A percentile compares a stretch with the other conserved stretches of the same genome.
These are phyloP conservation scores for Adrianichthys oophorus DNA, from an alignment of 2,797 vertebrate genomes.

Conservation along the genomic window DNA sequence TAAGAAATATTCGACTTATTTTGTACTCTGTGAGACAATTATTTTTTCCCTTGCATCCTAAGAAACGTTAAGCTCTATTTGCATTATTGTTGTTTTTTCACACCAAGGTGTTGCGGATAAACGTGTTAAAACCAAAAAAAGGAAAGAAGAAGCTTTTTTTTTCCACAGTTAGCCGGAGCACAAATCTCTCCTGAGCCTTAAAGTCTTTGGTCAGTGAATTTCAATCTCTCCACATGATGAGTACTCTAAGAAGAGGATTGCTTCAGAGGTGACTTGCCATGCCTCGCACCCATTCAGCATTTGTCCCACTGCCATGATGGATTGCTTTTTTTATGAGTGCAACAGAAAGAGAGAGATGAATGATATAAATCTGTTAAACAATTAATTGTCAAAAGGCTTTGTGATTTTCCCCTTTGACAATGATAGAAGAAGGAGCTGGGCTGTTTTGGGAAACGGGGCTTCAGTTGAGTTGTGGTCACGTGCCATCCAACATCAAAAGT, in stretches of 20 bases:
- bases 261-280: conserved; percentile 41
- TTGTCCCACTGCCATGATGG: conserved; percentile 49
- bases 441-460: conserved; percentile 24
- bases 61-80: conserved; percentile 6
- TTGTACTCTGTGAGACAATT: neutral
- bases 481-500: conserved; percentile 27
- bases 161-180: neutral
- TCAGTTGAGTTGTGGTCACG: conserved; percentile 31
- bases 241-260: conserved; percentile 22
- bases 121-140: neutral
- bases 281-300: conserved; percentile 40
- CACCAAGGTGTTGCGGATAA: neutral
- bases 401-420: conserved; percentile 47
- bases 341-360: conserved; percentile 33
- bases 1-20: neutral
- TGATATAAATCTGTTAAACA: conserved; percentile 45
- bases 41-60: neutral
- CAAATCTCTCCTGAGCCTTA: conserved; percentile 1
- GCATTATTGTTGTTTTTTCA: neutral
- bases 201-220: neutral
- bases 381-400: conserved; percentile 58
- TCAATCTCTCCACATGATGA: conserved; percentile 18
- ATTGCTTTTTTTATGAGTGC: conserved; percentile 30
- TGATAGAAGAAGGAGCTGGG: conserved; percentile 19
- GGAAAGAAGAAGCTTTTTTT: conserved; percentile 5